phyloP scores from a whole-genome alignment of 2,888 invertebrate species.

The Silvanus unidentatus region DNA sequence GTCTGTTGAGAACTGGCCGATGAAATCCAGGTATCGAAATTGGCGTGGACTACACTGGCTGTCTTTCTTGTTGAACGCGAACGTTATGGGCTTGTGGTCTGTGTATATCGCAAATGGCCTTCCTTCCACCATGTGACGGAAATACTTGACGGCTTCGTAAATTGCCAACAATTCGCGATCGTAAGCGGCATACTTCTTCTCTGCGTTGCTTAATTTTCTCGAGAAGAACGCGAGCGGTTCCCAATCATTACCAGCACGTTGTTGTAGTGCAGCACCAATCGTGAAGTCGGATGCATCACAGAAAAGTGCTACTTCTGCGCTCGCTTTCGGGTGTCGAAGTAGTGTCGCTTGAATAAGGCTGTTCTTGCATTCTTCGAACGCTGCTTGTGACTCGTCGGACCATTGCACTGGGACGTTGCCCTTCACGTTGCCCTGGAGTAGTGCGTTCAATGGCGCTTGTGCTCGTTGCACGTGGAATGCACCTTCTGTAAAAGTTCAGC shows the following conservation, averaged over 20 bases:
- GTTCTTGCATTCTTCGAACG: constrained; percentile 8
- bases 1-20: too few species aligned
- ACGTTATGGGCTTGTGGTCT: too few species aligned
- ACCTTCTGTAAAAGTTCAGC: constrained; percentile 15
- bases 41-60: too few species aligned
- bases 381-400: constrained; percentile 2
- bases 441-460: constrained; percentile 11
- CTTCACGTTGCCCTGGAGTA: constrained; percentile 5
- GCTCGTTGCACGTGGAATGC: constrained; percentile 7
- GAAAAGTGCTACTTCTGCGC: neutral
- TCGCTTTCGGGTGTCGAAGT: constrained; percentile 4
- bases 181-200: too few species aligned
- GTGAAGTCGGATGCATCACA: neutral
- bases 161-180: too few species aligned
- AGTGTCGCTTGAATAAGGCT: constrained; percentile 5
- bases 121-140: too few species aligned
- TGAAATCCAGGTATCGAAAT: too few species aligned
- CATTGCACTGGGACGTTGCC: neutral
- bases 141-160: too few species aligned
- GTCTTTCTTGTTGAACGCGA: too few species aligned
- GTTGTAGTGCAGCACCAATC: neutral
- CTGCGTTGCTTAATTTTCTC: too few species aligned
- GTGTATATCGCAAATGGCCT: too few species aligned
- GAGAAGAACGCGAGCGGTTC: constrained; percentile 1
- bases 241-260: neutral